Base-by-base conservation (phyloP, 1,140 invertebrate genomes). In the Hylyphantes graminicola region DNA sequence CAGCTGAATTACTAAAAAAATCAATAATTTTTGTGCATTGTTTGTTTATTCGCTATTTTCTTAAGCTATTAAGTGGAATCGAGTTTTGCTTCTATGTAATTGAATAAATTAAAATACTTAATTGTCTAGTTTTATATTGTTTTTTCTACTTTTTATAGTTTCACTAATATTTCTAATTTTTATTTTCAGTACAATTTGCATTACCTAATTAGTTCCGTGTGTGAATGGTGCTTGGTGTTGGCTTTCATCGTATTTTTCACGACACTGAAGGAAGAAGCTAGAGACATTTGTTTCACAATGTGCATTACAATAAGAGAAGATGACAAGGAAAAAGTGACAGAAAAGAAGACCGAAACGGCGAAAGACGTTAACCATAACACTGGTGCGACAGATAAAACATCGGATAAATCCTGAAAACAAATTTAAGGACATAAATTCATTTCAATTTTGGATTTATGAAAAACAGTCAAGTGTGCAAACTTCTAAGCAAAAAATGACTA, bases 241-340 rank as follows among this genome's bases (percentile, higher is more conserved):
- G 70, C 79, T 51, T 82, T 82, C 51, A 65, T 82, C 8, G 50
- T 74, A 2, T 82, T 82, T 70, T 82, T 82, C 57, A 74, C 64
- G 51, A 82, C 79, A 12, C n/a, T 82, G 19, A 53, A 65, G 55
- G 70, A 82, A 54, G 79, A 82, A 82, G 79, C 50, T 19, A 74
- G 53, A 35, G 79, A 74, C 17, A 63, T 82, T n/a, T 73, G n/a
- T 12, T 74, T 82, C 13, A 35, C 68, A 2, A 80, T 80, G 77
- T 50, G 51, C 53, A 70, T 80, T 0, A 59, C 77, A 10, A 21
- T 59, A 15, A 48, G 19, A 59, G 77, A 82, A 63, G 59, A 82
- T 2, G 17, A 1, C 15, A 12, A 79, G 17, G n/a, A 19, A 11
- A 10, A 11, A 67, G 17, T 17, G 21, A 55, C 48, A 17, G 54